Base-by-base conservation (phyloP, 2,797 vertebrate species). In the Odontamblyopus rebecca region DNA sequence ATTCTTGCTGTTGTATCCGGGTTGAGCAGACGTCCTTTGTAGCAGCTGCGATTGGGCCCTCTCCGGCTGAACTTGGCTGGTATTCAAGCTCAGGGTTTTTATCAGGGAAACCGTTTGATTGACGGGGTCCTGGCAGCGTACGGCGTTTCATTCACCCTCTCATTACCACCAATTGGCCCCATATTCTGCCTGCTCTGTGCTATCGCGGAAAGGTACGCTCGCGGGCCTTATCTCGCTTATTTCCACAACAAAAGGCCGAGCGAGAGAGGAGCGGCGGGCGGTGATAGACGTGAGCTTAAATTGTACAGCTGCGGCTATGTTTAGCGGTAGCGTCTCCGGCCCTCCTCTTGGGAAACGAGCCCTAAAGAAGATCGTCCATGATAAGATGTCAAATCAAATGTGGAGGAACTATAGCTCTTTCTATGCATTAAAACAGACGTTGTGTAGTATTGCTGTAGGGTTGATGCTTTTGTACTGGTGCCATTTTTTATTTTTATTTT, bases 161-260 rank as follows among this genome's bases (percentile, higher is more conserved):
- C 93, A 94, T 94, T 94, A 94, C 85, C 61, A 89, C 92, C 94
- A 92, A 89, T 95, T 95, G 94, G 90, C 90, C 94, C 30, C 60
- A 92, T 86, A 72, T 94, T 93, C 88, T 93, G 82, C 89, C 91
- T 89, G 35, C 84, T 81, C 82, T 90, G 89, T 88, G 93, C 88
- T 91, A 89, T 84, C 88, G 79, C 91, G 80, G 91, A 87, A 93
- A 84, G 92, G 91, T 93, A 87, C 89, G 30, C 60, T 3, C 9
- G 60, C 60, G 6, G 78, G 91, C 90, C 93, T 93, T 95, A 92
- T 94, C 93, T 92, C 30, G 60, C 60, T 83, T 80, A 89, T 92
- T 92, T 91, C 89, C 84, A 90, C 90, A 72, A 67, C 86, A 93
- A 90, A 90, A 86, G 73, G 15, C 68, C 68, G 63, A 66, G 38